Conservation (phyloP, 2,888 invertebrate species). For the Brenthis ino region DNA sequence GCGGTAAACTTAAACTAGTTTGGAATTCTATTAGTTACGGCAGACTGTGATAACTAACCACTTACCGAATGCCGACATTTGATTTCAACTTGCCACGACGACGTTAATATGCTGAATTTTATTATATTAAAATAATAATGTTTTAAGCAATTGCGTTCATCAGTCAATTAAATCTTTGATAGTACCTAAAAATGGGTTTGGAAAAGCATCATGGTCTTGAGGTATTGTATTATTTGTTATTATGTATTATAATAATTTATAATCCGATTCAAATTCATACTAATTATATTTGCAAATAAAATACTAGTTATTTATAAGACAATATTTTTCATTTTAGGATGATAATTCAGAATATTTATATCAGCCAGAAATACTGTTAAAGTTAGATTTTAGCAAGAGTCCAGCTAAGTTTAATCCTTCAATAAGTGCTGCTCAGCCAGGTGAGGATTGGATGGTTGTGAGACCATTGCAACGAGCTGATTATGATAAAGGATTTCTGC, state of each 20-base stretch:
- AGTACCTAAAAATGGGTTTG: conserved; percentile 60
- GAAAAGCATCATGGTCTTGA: conserved; percentile 53
- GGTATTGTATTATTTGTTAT: conserved; percentile 50
- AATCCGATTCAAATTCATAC: neutral
- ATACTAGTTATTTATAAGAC: neutral
- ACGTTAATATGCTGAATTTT: conserved; percentile 1
- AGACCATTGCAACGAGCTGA: conserved; percentile 91
- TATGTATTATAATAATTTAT: neutral
- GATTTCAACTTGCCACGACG: conserved; percentile 32
- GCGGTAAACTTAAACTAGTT: conserved; percentile 13
- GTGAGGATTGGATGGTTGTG: conserved; percentile 88
- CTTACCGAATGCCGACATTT: conserved; percentile 7
- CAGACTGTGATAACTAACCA: too few relatives aligned
- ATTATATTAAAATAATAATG: conserved; percentile 4
- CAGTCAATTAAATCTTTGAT: conserved; percentile 10
- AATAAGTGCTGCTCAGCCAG: conserved; percentile 87
- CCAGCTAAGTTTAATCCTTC: conserved; percentile 85
- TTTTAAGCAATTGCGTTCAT: conserved; percentile 19
- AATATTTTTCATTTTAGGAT: conserved; percentile 58
- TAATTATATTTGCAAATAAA: neutral
- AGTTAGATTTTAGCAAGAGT: conserved; percentile 85
- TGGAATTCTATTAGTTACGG: neutral
- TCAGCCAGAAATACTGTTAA: conserved; percentile 84
- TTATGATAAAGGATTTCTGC: conserved; percentile 91
- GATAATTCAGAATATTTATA: conserved; percentile 82